Evolutionary conservation across 1,140 invertebrate genomes (phyloP), one percentile per base, ranked within the genome.

Genomic region (Drosophila pandora): DNA sequence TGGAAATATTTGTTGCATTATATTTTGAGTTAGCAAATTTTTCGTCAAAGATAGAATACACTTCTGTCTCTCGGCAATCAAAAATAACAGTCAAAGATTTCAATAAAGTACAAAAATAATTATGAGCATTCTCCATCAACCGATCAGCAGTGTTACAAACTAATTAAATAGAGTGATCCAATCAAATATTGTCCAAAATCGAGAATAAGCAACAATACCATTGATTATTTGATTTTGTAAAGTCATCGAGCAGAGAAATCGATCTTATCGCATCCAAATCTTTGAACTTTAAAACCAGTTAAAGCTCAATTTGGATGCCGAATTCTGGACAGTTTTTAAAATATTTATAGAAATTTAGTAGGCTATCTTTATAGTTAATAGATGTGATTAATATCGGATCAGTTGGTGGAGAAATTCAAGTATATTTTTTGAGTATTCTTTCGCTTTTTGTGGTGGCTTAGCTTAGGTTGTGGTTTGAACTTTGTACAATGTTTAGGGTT

Each of bases 61-160:
- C 64, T 22, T 48, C 41, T 54, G 48, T 41, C 37, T 56, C 53
- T 59, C 30, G 47, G 45, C 54, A 52, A 67, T 71, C 74, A 80
- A 79, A 76, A 65, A 85, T 84, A 84, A 84, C 80, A 84, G 80
- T 84, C 80, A 65, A 85, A 75, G 72, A 80, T 81, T 77, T 85
- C 28, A 80, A 80, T 73, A 85, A 85, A 43, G 53, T 74, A 65
- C 47, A 54, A 52, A 73, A 52, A 52, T 71, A 71, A 32, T 69
- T 39, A 37, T 68, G 32, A 39, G 55, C 17, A 37, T 47, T 21
- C 67, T n/a, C 55, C 68, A 71, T 23, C 68, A 71, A 71, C 67
- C 47, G 68, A 69, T 39, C 50, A 28, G 41, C 41, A 37, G 23
- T 49, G 63, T 32, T 69, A 70, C 41, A 69, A 57, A 56, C 65